These are phyloP conservation scores for Falco punctatus DNA, from an alignment of 2,113 vertebrate species.

Conservation along the genomic window DNA sequence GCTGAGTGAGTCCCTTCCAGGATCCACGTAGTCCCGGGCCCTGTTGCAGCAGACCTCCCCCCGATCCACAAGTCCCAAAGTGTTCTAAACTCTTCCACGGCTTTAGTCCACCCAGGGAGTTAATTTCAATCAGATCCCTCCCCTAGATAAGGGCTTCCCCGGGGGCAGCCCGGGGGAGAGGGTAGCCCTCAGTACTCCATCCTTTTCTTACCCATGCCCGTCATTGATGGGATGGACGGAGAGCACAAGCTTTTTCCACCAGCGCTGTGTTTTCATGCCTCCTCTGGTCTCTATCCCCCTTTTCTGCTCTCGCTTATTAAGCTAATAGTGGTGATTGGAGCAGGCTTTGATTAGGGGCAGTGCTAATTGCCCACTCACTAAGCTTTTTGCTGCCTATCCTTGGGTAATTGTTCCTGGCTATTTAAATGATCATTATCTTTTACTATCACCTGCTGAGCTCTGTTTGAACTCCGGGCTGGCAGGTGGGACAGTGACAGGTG, in stretches of 20 bases:
- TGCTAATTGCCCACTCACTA: not conserved
- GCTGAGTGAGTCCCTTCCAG: not conserved
- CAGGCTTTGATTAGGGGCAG: not conserved
- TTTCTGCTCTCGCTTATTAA: not conserved
- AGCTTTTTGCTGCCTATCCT: not conserved
- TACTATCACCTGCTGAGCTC: not conserved
- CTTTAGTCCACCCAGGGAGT: not conserved
- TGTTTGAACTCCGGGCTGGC: not conserved
- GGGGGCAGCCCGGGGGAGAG: not conserved
- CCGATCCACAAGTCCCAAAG: not conserved
- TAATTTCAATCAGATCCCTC: not conserved
- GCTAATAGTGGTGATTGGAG: not conserved
- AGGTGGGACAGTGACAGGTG: not conserved
- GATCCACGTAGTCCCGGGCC: accelerated
- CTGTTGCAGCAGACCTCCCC: not conserved
- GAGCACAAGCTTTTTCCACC: not conserved
- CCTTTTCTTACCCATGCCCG: accelerated
- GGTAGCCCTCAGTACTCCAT: not conserved
- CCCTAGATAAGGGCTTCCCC: not conserved
- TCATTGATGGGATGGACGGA: not conserved
- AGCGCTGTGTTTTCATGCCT: not conserved
- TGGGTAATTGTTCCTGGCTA: not conserved
- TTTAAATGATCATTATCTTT: not conserved
- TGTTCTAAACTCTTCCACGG: not conserved
- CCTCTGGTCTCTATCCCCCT: accelerated